Evolutionary conservation across 92 coral and sea anemone species (phyloP).

Genomic region (Porites rus): DNA sequence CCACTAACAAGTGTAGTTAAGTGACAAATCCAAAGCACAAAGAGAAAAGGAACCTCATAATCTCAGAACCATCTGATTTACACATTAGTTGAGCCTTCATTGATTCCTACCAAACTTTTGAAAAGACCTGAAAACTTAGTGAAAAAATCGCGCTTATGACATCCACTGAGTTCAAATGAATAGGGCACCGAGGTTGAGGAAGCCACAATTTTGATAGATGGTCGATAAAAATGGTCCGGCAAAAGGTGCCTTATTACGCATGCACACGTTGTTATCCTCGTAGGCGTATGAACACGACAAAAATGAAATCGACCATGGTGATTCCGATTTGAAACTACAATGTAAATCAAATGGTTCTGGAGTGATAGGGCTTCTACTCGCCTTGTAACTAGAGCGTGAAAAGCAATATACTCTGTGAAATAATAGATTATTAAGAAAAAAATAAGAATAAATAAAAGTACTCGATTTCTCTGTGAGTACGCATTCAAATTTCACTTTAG

Average conservation of each 20-base stretch:
- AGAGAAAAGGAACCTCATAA: background rate
- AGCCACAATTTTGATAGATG: background rate
- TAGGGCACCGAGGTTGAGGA: too few species aligned
- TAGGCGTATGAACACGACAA: too few species aligned
- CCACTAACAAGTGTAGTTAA: background rate
- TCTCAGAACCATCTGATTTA: conserved; percentile 20
- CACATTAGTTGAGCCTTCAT: background rate
- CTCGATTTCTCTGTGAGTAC: conserved; percentile 69
- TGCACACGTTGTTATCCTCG: background rate
- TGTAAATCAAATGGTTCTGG: conserved; percentile 35
- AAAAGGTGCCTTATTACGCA: background rate
- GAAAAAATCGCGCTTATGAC: too few species aligned
- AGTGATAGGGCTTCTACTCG: conserved; percentile 15
- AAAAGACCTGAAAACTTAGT: too few species aligned
- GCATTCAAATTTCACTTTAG: conserved; percentile 78
- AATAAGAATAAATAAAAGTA: conserved; percentile 85
- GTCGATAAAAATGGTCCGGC: background rate
- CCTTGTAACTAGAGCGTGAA: conserved; percentile 16
- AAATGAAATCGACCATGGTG: background rate
- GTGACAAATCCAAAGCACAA: background rate
- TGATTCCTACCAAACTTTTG: background rate
- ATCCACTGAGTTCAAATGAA: too few species aligned
- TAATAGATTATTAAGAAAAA: conserved; percentile 48
- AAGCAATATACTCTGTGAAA: conserved; percentile 28
- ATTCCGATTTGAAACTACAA: background rate